phyloP scores from a whole-genome alignment of 2,113 vertebrate genomes.

The Cygnus atratus region DNA sequence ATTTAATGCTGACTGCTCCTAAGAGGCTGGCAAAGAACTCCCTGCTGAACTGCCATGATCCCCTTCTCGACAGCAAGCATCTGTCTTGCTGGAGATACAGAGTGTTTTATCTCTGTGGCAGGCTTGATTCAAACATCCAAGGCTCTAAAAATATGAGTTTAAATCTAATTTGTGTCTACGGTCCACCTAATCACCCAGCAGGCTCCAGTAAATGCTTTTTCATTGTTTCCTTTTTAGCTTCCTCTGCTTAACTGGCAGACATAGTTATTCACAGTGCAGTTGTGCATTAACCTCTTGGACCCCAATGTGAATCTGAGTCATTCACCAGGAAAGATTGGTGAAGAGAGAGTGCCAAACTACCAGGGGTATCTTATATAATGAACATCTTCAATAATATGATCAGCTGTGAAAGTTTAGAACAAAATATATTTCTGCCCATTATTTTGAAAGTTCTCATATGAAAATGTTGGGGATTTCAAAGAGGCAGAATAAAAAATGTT shows the following conservation, averaged over 20 bases:
- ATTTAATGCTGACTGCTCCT: neutral
- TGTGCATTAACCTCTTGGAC: neutral
- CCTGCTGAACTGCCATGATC: neutral
- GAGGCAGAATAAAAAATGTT: neutral
- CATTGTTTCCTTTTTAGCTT: constrained; percentile 10
- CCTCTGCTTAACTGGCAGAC: neutral
- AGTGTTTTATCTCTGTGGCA: constrained; percentile 2
- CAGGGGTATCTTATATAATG: neutral
- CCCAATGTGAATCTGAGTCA: neutral
- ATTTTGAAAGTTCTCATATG: neutral
- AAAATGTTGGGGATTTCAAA: neutral
- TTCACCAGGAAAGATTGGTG: neutral
- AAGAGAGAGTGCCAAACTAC: neutral
- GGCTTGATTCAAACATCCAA: neutral
- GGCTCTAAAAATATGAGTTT: constrained; percentile 17
- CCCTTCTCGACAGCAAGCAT: neutral
- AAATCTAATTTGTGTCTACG: neutral
- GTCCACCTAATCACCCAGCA: constrained; percentile 18
- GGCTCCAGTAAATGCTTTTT: neutral
- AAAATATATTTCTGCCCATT: neutral
- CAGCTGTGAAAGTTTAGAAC: neutral
- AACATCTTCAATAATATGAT: neutral
- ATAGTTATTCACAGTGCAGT: neutral
- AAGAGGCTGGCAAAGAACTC: neutral
- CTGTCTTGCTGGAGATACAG: constrained; percentile 19